phyloP scores from a whole-genome alignment of 2,113 vertebrate species.

The Saiga tatarica region DNA sequence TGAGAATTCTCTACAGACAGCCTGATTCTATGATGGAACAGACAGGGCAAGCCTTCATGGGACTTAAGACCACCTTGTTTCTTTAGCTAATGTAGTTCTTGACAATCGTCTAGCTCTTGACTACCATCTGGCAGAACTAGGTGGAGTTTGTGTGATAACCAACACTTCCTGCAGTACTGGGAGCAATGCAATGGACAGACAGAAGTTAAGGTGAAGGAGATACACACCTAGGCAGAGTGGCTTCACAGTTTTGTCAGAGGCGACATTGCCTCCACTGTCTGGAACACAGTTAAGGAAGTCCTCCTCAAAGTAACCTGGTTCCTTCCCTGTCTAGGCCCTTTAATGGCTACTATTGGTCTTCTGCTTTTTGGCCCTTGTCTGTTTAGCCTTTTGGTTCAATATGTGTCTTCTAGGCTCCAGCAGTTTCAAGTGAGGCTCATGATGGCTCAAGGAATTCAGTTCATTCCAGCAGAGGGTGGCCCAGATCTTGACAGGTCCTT shows the following conservation, averaged over 20 bases:
- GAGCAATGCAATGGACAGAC: neutral
- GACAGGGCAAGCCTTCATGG: neutral
- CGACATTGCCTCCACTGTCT: neutral
- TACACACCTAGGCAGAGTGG: too few species aligned
- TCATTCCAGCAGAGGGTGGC: neutral
- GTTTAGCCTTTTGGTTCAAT: neutral
- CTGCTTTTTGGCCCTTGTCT: neutral
- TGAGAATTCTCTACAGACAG: neutral
- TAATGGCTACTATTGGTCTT: neutral
- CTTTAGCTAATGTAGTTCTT: neutral
- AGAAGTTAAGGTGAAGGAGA: neutral
- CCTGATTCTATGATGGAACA: neutral
- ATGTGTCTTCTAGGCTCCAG: neutral
- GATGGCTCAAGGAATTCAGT: neutral
- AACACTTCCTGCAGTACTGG: neutral
- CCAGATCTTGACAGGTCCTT: neutral
- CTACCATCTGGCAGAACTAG: neutral
- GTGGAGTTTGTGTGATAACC: neutral
- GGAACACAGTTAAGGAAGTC: neutral
- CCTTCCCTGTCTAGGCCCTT: neutral
- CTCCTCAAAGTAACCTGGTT: neutral
- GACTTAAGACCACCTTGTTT: neutral
- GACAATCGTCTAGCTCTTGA: neutral
- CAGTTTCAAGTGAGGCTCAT: neutral
- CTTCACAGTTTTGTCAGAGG: neutral